Conservation (phyloP, 2,113 vertebrate species). For the Xiphophorus maculatus region DNA sequence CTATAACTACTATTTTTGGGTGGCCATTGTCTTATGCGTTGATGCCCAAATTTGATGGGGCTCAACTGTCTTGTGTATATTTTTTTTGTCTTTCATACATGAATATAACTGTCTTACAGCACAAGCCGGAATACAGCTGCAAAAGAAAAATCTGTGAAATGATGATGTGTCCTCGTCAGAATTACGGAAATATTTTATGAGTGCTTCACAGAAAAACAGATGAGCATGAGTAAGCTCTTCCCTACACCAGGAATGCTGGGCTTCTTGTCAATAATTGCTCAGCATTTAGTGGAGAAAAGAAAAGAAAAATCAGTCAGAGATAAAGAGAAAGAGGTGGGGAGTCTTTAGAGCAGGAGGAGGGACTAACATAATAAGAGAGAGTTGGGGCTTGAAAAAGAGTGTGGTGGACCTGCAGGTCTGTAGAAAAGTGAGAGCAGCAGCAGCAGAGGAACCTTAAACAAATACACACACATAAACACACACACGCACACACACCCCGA, state of each 20-base stretch:
- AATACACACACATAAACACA: conserved; percentile 4
- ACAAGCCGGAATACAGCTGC: not conserved
- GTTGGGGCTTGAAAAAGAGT: conserved; percentile 66
- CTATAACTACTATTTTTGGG: not conserved
- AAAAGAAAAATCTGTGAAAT: not conserved
- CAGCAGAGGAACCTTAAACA: conserved; percentile 31
- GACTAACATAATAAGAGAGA: conserved; percentile 50
- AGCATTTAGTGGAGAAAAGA: conserved; percentile 56
- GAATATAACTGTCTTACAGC: not conserved
- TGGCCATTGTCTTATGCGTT: not conserved
- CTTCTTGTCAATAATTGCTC: conserved; percentile 75
- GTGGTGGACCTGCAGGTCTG: conserved; percentile 53
- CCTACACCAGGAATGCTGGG: conserved; percentile 46
- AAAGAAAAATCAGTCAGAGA: conserved; percentile 27
- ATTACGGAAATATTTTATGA: not conserved
- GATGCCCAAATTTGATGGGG: not conserved
- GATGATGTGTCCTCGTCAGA: not conserved
- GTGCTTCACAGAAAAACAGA: conserved; percentile 2
- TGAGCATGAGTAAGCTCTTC: conserved; percentile 30
- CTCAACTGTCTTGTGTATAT: too few species aligned
- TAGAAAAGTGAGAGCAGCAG: conserved; percentile 44
- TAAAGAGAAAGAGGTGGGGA: conserved; percentile 39
- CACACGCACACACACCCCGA: conserved; percentile 14
- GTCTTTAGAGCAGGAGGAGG: conserved; percentile 61
- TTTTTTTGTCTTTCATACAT: not conserved